A percentile compares a stretch with the other conserved stretches of the same genome.
Conservation (phyloP, 1,140 invertebrate genomes). For the Rhagoletis zephyria region DNA sequence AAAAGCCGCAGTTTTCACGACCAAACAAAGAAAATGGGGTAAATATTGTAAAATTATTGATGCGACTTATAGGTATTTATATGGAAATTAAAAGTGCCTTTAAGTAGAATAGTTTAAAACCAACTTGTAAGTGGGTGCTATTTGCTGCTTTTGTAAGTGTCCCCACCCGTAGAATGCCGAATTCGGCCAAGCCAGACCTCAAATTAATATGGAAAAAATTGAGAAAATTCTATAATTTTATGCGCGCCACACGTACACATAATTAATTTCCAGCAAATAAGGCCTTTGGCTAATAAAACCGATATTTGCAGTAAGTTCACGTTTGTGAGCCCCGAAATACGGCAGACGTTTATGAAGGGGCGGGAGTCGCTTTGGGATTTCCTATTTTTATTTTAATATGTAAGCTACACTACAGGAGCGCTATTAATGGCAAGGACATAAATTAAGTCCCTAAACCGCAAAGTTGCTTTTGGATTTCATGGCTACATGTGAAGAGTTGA, state of each 20-base stretch:
- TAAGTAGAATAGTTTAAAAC: neutral
- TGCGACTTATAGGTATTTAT: neutral
- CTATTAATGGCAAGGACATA: too few relatives aligned
- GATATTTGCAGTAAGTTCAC: neutral
- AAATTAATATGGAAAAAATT: neutral
- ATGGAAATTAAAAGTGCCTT: neutral
- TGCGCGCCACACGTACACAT: neutral
- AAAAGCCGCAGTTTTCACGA: constrained; percentile 53
- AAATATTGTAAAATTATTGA: constrained; percentile 51
- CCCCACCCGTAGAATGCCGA: constrained; percentile 10
- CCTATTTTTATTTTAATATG: neutral
- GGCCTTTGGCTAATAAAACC: neutral
- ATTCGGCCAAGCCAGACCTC: neutral
- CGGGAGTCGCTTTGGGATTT: constrained; percentile 23
- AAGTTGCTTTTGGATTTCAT: neutral
- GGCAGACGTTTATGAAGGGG: neutral
- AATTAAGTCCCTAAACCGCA: too few relatives aligned
- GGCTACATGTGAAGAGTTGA: neutral
- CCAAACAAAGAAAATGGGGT: constrained; percentile 52
- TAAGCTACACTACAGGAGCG: too few relatives aligned
- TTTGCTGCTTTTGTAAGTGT: constrained; percentile 17
- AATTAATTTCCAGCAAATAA: neutral
- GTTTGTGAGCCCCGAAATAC: too few relatives aligned
- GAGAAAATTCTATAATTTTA: neutral
- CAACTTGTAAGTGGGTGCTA: too few relatives aligned